Base-by-base conservation (phyloP, 2,113 vertebrate genomes). In the Sceloporus tristichus region DNA sequence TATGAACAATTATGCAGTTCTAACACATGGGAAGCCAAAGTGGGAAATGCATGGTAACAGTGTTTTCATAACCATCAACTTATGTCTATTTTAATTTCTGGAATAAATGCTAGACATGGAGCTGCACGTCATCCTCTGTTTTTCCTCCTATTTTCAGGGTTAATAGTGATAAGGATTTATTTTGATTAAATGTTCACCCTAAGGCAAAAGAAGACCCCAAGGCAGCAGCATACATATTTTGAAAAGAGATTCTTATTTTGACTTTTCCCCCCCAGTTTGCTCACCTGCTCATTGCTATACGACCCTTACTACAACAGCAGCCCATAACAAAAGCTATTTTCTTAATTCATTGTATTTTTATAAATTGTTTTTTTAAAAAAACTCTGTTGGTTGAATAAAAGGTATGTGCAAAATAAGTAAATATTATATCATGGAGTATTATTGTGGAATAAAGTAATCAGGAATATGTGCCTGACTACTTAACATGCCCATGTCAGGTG, bases 1-100 rank as follows among this genome's bases (percentile, higher is more conserved):
- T 87, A 89, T 89, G 95, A 96, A 95, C 92, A 96, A 95, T 93
- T 95, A 96, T 82, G 90, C 78, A 90, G 93, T 92, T 95, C 89
- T 94, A 90, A 94, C 90, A 89, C 79, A 74, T 0, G 75, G 91
- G 94, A 91, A 79, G 79, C 85, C 71, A 91, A 91, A 93, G 90
- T 94, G 70, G 82, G 92, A 93, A 94, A 96, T 1, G 48, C 89
- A 87, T 76, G 1, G 34, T 79, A 94, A 90, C 90, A 93, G 91
- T 85, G 87, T 94, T 93, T 96, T 92, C 85, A 1, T 62, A 59
- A 91, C 90, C 86, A 70, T 84, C 78, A 91, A 74, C 62, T 6
- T 18, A 90, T 74, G 78, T 73, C 86, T 91, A 40, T 95, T 93
- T 90, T 85, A 91, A 91, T 92, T 95, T 89, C 92, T 91, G 2